These are phyloP conservation scores for Cylindroiulus punctatus DNA, from an alignment of 2,888 invertebrate genomes.

Conservation along the genomic window DNA sequence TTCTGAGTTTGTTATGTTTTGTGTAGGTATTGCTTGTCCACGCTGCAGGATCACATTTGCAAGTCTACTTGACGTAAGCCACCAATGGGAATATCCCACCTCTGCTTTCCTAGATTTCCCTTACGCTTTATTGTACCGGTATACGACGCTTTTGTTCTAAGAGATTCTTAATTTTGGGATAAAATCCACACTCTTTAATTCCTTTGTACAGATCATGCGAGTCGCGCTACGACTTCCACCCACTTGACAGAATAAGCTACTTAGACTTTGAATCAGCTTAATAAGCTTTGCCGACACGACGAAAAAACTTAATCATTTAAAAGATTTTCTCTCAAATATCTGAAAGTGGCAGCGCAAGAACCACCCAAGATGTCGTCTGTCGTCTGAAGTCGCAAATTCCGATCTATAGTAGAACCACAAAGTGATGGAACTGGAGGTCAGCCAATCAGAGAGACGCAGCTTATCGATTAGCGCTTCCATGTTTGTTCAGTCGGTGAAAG, in stretches of 20 bases:
- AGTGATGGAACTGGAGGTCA: too few species aligned
- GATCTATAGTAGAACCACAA: too few species aligned
- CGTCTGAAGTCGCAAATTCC: too few species aligned
- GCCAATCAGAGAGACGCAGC: too few species aligned
- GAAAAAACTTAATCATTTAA: constrained; percentile 31
- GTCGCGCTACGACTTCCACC: not conserved
- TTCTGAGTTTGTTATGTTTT: not conserved
- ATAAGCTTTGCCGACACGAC: not conserved
- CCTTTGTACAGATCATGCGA: not conserved
- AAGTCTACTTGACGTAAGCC: not conserved
- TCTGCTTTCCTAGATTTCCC: not conserved
- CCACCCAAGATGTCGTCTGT: not conserved
- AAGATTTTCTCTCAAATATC: constrained; percentile 20
- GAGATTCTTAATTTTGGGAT: not conserved
- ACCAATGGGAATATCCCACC: not conserved
- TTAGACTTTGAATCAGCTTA: constrained; percentile 37
- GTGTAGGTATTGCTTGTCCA: not conserved
- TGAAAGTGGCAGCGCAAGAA: not conserved
- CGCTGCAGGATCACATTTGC: not conserved
- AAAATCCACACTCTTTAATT: not conserved
- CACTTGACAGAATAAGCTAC: constrained; percentile 3
- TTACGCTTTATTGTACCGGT: too few species aligned
- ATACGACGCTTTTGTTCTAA: not conserved
- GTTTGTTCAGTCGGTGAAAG: too few species aligned
- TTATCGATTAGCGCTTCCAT: too few species aligned